Evolutionary conservation across 2,797 vertebrate genomes (phyloP).

Genomic region (Alfaro cultratus): DNA sequence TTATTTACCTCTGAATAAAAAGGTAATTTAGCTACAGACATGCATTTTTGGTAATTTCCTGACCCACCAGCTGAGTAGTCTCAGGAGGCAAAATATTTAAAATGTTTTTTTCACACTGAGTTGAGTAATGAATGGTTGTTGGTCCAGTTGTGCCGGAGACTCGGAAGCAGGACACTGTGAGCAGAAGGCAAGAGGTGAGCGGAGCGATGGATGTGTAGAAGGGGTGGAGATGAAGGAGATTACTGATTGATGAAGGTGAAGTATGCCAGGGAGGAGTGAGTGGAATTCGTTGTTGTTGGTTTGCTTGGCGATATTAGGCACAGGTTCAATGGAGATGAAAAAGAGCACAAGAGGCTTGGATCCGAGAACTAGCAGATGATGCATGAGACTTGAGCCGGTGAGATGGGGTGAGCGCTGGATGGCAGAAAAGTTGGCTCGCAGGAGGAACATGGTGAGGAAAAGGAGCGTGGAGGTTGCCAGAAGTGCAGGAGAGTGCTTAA

Average conservation of each 20-base stretch:
- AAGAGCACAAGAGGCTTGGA: not conserved
- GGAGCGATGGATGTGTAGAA: not conserved
- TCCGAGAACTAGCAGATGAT: not conserved
- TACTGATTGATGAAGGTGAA: not conserved
- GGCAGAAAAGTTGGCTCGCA: not conserved
- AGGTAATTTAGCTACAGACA: not conserved
- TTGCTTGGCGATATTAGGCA: not conserved
- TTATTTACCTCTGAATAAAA: not conserved
- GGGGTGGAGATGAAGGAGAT: not conserved
- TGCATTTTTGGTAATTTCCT: not conserved
- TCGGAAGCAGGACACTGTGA: not conserved
- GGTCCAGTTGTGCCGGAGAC: not conserved
- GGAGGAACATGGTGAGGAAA: not conserved
- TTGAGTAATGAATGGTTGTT: not conserved
- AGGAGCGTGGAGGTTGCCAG: not conserved
- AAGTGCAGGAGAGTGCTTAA: not conserved
- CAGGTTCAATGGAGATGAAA: not conserved
- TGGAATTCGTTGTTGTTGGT: not conserved
- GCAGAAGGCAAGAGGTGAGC: not conserved
- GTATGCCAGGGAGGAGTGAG: not conserved
- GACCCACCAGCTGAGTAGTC: not conserved
- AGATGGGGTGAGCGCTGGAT: not conserved
- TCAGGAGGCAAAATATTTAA: not conserved
- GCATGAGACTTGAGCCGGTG: not conserved
- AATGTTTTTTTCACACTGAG: not conserved